Conservation (phyloP, 2,113 vertebrate genomes). For the Ceratotherium simum region DNA sequence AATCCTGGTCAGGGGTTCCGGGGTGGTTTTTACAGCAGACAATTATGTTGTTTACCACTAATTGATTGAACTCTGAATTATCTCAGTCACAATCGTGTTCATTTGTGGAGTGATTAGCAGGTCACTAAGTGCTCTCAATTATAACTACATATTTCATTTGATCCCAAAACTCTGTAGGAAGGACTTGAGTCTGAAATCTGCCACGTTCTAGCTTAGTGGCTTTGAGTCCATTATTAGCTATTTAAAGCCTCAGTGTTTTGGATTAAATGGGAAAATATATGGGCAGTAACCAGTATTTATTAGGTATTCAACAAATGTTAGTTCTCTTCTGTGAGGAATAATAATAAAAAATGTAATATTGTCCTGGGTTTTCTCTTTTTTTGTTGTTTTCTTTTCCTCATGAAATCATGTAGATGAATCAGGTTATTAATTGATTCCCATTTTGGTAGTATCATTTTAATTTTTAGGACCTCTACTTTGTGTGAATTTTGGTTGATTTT, state of each 20-base stretch:
- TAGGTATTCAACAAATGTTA: conserved; percentile 26
- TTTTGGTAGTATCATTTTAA: not conserved
- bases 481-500: not conserved
- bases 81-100: conserved; percentile 45
- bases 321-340: conserved; percentile 4
- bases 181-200: not conserved
- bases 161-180: conserved; percentile 23
- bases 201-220: not conserved
- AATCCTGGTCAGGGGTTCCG: not conserved
- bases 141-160: conserved; percentile 12
- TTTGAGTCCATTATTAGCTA: not conserved
- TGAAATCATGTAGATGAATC: not conserved
- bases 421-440: not conserved
- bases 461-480: not conserved
- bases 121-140: conserved; percentile 49
- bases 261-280: not conserved
- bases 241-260: conserved; percentile 13
- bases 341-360: not conserved
- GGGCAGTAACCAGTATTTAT: not conserved
- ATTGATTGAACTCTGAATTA: conserved; percentile 14
- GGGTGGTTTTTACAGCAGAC: not conserved
- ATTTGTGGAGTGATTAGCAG: conserved; percentile 34
- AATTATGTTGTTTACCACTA: not conserved
- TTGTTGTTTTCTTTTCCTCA: not conserved
- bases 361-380: not conserved